These are phyloP conservation scores for Salminus brasiliensis DNA, from an alignment of 2,113 vertebrate species.

Conservation along the genomic window DNA sequence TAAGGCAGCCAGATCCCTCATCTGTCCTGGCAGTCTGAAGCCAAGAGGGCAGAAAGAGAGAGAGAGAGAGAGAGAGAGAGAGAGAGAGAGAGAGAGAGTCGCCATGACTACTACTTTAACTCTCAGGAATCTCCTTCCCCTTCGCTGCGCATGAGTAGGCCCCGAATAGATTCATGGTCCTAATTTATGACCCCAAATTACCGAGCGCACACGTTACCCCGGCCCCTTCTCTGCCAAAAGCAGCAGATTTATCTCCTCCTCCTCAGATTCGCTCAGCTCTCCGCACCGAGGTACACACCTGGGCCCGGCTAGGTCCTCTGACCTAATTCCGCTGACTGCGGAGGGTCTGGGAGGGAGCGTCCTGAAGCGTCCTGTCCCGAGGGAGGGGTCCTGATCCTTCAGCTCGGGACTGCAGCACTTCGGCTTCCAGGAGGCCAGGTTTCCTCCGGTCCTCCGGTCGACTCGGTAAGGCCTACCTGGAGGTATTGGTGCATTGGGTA, in stretches of 20 bases:
- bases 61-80: conserved; percentile 3
- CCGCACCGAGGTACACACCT: conserved; percentile 24
- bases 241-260: conserved; percentile 9
- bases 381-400: not conserved
- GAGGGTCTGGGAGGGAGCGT: not conserved
- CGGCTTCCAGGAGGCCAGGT: too few relatives aligned
- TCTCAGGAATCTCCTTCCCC: conserved; percentile 41
- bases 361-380: not conserved
- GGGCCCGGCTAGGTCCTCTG: not conserved
- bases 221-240: conserved; percentile 4
- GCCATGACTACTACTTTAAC: conserved; percentile 48
- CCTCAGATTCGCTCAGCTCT: not conserved
- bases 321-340: conserved; percentile 4
- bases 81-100: too few relatives aligned
- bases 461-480: too few relatives aligned
- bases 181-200: conserved; percentile 48
- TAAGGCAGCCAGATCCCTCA: conserved; percentile 4
- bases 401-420: too few relatives aligned
- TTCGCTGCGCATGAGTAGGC: conserved; percentile 23
- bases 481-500: too few relatives aligned
- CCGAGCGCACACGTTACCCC: conserved; percentile 8
- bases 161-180: conserved; percentile 32
- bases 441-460: too few relatives aligned
- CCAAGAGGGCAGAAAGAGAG: not conserved
- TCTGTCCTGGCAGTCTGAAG: conserved; percentile 42